Evolutionary conservation across 2,113 vertebrate species (phyloP).

Genomic region (Ptilonorhynchus violaceus): DNA sequence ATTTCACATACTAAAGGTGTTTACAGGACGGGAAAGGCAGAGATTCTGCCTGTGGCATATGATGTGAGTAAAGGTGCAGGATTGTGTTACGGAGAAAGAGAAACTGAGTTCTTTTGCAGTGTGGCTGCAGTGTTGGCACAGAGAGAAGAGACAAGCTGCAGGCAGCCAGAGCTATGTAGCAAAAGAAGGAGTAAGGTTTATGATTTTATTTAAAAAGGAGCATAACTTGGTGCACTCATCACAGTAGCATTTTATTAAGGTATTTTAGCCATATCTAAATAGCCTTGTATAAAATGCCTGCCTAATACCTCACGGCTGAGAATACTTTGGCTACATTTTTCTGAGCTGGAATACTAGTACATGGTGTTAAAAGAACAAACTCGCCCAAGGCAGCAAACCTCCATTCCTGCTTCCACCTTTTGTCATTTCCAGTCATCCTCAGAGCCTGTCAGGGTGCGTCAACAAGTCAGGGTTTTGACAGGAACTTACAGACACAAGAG

Average conservation of each 20-base stretch:
- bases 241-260: not conserved
- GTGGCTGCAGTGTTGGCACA: not conserved
- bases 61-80: not conserved
- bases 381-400: conserved; percentile 14
- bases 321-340: not conserved
- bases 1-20: not conserved
- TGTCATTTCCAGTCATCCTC: conserved; percentile 36
- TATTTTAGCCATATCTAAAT: not conserved
- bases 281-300: not conserved
- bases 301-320: not conserved
- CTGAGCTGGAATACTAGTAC: not conserved
- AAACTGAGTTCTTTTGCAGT: not conserved
- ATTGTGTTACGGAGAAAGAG: not conserved
- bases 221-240: not conserved
- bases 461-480: conserved; percentile 58
- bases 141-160: not conserved
- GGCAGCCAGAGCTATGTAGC: not conserved
- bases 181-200: not conserved
- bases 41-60: not conserved
- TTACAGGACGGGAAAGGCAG: not conserved
- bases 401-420: conserved; percentile 24
- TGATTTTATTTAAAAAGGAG: not conserved
- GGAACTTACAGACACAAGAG: conserved; percentile 18
- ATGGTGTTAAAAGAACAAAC: conserved; percentile 56
- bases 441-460: conserved; percentile 15